Evolutionary conservation across 2,888 invertebrate species (phyloP).

Genomic region (Epirrita christyi): DNA sequence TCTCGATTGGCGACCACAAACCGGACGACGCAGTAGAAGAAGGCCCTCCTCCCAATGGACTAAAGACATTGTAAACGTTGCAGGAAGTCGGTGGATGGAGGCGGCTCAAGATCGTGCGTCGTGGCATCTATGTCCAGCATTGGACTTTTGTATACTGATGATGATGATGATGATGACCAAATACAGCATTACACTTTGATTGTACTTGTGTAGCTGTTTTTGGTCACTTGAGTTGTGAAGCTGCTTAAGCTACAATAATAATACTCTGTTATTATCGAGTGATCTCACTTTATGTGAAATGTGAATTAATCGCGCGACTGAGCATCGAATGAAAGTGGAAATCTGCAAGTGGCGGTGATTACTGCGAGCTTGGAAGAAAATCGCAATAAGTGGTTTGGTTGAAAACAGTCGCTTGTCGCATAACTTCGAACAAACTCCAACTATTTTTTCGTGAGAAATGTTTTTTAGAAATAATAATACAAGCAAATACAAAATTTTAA

Average conservation of each 20-base stretch:
- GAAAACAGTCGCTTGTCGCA: constrained; percentile 1
- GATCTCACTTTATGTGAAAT: constrained; percentile 54
- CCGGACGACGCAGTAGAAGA: too few species aligned
- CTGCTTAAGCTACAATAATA: constrained; percentile 2
- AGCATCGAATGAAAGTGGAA: constrained; percentile 68
- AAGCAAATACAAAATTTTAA: too few species aligned
- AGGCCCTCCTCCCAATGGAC: too few species aligned
- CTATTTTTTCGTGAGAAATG: not conserved
- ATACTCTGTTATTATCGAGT: constrained; percentile 15
- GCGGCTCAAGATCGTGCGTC: too few species aligned
- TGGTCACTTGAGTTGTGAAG: constrained; percentile 4
- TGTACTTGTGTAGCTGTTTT: not conserved
- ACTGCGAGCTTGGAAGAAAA: constrained; percentile 28
- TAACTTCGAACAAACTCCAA: not conserved
- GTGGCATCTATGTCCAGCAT: too few species aligned
- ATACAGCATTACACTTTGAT: too few species aligned
- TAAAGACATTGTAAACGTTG: too few species aligned
- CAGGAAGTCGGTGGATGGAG: too few species aligned
- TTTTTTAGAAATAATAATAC: too few species aligned
- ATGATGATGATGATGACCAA: too few species aligned
- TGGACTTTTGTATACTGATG: too few species aligned
- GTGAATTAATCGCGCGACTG: constrained; percentile 67
- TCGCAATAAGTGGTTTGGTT: constrained; percentile 14
- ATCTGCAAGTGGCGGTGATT: constrained; percentile 54
- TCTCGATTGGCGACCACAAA: too few species aligned